Evolutionary conservation across 2,888 invertebrate species (phyloP), one percentile per base, ranked within the genome.

Genomic region (Agrilus biguttatus): DNA sequence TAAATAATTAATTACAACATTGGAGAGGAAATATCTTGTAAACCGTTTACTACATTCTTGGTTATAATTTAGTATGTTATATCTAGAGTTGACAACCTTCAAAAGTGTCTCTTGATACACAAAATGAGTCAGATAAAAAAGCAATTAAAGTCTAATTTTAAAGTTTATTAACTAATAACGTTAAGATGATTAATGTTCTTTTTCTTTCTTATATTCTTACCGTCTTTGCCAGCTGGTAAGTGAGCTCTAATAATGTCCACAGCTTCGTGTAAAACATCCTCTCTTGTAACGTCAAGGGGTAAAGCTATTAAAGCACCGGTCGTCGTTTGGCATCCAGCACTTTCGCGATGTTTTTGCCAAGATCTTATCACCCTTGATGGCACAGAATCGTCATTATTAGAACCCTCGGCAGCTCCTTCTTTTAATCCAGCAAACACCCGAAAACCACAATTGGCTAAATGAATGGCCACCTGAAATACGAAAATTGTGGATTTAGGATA

Each of bases 221-320:
- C 86, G 60, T 85, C 83, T 69, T 86, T 84, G 35, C 85, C 84
- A 40, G 84, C 83, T 46, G 85, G 86, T 56, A 87, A 67, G 69
- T 86, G 84, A 41, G 83, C 80, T 14, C 85, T 78, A 49, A 86
- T 80, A 14, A 80, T 77, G 51, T 83, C 78, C 12, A 84, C 83
- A 7, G 85, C 83, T 63, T 85, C 84, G 48, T 83, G 83, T 37
- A 87, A 63, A 51, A 83, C 68, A 62, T 87, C 87, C 63, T 87
- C 87, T 36, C 86, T 72, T 1, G 83, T 84, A 14, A 86, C 83
- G 59, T 88, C 87, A 52, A 87, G 64, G 40, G 83, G 80, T 52
- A 87, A 66, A 5, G 83, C 79, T 44, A 82, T 77, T 40, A 86
- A 74, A 48, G 63, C 53, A 42, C 67, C 59, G 44, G 56, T 62